Evolutionary conservation across 2,113 vertebrate genomes (phyloP).

Genomic region (Hippocampus abdominalis): DNA sequence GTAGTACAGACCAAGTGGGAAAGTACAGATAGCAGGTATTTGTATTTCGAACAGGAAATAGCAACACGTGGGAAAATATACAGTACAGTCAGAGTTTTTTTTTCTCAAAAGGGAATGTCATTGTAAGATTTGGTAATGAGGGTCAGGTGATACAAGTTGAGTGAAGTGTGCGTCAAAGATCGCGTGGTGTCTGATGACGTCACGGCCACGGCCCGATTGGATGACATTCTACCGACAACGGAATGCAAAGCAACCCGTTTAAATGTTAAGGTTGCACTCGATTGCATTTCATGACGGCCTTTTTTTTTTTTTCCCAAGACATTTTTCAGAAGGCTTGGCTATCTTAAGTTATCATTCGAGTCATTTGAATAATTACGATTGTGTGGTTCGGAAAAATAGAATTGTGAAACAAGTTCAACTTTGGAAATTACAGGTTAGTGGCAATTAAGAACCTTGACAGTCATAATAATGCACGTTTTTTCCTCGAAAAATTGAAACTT

Average conservation of each 20-base stretch:
- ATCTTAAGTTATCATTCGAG: too few species aligned
- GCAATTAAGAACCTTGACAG: too few species aligned
- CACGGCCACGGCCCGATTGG: conserved; percentile 9
- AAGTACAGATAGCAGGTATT: neutral
- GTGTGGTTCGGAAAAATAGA: neutral
- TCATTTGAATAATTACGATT: neutral
- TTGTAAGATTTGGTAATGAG: neutral
- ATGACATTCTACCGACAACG: conserved; percentile 17
- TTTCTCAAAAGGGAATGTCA: neutral
- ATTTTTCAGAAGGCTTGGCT: too few species aligned
- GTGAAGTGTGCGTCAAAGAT: neutral
- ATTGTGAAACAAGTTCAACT: too few species aligned
- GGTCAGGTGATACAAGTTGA: neutral
- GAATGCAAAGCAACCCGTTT: conserved; percentile 31
- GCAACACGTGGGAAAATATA: neutral
- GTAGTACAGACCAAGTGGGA: neutral
- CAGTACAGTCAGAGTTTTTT: neutral
- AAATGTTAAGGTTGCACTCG: neutral
- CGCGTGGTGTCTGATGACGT: conserved; percentile 8
- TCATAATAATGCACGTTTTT: too few species aligned
- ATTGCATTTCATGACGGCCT: neutral
- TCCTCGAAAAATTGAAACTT: too few species aligned
- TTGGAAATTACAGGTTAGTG: too few species aligned
- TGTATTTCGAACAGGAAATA: neutral
- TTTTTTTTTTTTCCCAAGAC: neutral